phyloP scores from a whole-genome alignment of 1,140 invertebrate species.

The Papilio helenus region DNA sequence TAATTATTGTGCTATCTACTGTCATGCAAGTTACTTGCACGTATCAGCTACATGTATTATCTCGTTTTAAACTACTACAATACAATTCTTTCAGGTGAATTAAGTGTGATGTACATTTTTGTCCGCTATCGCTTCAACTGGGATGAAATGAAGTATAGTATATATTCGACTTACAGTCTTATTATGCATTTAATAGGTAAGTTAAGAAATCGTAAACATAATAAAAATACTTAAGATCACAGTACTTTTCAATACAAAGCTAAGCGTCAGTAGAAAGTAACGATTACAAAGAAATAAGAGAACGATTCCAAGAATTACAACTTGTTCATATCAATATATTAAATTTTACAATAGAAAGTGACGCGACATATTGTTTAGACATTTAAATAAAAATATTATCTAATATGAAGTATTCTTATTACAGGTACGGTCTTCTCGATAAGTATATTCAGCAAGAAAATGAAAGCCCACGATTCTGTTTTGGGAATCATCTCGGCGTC shows the following conservation, averaged over 20 bases:
- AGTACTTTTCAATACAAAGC: no score
- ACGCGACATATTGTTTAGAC: no score
- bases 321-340: not conserved
- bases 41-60: no score
- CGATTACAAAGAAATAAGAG: no score
- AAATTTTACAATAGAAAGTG: not conserved
- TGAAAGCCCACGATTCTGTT: conserved; percentile 72
- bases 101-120: conserved; percentile 78
- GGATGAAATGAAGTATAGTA: conserved; percentile 79
- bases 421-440: conserved; percentile 76
- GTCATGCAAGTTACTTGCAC: no score
- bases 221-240: not conserved
- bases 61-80: no score
- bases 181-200: conserved; percentile 75
- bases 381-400: no score
- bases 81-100: conserved; percentile 63
- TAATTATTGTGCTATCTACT: no score
- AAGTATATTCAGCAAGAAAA: conserved; percentile 73
- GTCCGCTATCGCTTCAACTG: conserved; percentile 78
- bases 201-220: conserved; percentile 39
- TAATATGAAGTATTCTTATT: conserved; percentile 38
- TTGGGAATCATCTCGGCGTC: conserved; percentile 73
- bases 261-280: not conserved
- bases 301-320: no score
- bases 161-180: conserved; percentile 75